These are phyloP conservation scores for Pteria penguin DNA, from an alignment of 2,888 invertebrate species.

Conservation along the genomic window DNA sequence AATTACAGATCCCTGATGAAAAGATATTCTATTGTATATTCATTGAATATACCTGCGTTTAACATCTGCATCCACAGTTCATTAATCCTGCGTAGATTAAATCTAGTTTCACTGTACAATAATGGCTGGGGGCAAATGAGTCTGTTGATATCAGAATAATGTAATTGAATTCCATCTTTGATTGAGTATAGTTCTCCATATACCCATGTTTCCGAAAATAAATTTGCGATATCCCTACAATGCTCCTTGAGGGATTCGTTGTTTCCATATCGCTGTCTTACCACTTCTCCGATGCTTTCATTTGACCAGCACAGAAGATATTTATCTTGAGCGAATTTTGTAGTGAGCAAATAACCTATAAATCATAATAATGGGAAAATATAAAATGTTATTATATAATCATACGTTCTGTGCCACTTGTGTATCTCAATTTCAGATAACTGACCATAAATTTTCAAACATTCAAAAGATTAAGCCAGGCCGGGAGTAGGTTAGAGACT, in stretches of 20 bases:
- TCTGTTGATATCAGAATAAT: slow-evolving; percentile 52
- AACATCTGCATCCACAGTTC: slow-evolving; percentile 80
- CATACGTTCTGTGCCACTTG: background rate
- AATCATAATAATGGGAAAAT: background rate
- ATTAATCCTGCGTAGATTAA: slow-evolving; percentile 76
- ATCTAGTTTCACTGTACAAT: slow-evolving; percentile 75
- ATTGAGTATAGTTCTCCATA: slow-evolving; percentile 58
- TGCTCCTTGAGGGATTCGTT: slow-evolving; percentile 51
- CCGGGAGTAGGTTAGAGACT: no score
- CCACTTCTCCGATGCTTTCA: slow-evolving; percentile 43
- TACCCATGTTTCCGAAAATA: slow-evolving; percentile 67
- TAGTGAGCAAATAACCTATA: slow-evolving; percentile 49
- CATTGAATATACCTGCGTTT: no score
- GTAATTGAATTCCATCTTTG: slow-evolving; percentile 38
- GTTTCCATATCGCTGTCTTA: slow-evolving; percentile 57
- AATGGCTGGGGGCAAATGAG: slow-evolving; percentile 69
- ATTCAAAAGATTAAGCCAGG: no score
- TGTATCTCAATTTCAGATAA: background rate
- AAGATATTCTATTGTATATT: no score
- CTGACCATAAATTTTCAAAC: no score
- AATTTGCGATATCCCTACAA: slow-evolving; percentile 66
- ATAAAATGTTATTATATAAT: background rate
- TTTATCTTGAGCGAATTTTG: slow-evolving; percentile 52
- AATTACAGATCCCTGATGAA: no score
- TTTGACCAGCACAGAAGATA: slow-evolving; percentile 60